Base-by-base conservation (phyloP, 2,113 vertebrate species). In the Bettongia penicillata region DNA sequence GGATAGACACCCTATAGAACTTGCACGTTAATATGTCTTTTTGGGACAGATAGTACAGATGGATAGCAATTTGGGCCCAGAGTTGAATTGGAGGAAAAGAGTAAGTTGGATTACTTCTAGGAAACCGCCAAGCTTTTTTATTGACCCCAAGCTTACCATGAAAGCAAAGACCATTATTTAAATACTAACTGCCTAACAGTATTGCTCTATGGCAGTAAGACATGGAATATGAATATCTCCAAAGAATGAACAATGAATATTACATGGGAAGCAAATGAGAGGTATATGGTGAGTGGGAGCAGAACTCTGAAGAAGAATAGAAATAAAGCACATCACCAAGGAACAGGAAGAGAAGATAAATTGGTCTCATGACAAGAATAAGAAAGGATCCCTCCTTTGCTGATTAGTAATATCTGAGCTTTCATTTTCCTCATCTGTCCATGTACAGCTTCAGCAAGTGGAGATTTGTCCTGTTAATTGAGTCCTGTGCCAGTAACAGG, bases 401-500 rank as follows among this genome's bases (percentile, higher is more conserved):
- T 84, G 68, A 12, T 1, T 51, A 53, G 57, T 48, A 92, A 84
- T 43, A 43, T 90, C 93, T 89, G 90, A 94, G 61, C 48, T 91
- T 90, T 94, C 92, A 90, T 93, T 95, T 94, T 49, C 84, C 52
- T 93, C 10, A 53, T 91, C 93, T 93, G 37, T 61, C 92, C 84
- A 23, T 96, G 89, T 90, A 57, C 91, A 91, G 49, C 53, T 96
- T 97, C 95, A 89, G 61, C 94, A 97, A 84, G 97, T 93, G 90
- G 91, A 94, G 37, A 93, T 84, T 96, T 93, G 26, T 91, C 95
- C 96, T 84, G 90, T 91, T 96, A 91, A 94, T 97, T 98, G 93
- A 97, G 95, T 96, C 95, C 96, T 95, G 51, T 97, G 94, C 97
- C 97, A 97, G 96, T 95, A 53, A 95, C 92, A 92, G 31, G 93